Evolutionary conservation across 53 echinoderm and acorn worm species (phyloP).

Genomic region (Arbacia lixula): DNA sequence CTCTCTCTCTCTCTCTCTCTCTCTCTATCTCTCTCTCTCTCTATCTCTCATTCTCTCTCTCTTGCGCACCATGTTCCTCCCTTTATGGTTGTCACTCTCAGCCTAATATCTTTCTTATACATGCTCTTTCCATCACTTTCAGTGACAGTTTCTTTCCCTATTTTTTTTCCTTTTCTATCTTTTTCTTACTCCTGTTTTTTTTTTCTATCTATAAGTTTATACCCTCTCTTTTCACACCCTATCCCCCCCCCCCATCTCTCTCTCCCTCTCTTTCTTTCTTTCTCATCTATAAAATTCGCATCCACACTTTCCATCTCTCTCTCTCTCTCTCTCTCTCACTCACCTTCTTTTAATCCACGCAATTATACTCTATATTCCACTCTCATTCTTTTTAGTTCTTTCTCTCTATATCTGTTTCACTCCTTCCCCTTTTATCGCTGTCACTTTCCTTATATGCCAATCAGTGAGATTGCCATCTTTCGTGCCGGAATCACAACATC

Average conservation of each 20-base stretch:
- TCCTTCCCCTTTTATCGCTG: neutral
- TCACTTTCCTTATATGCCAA: neutral
- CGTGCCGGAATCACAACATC: no score
- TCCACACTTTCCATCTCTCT: neutral
- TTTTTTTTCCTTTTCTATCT: neutral
- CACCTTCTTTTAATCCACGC: neutral
- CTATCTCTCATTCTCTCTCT: neutral
- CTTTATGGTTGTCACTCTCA: neutral
- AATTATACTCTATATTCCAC: neutral
- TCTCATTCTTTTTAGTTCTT: neutral
- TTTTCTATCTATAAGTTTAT: neutral
- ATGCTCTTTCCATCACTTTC: neutral
- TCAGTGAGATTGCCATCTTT: no score
- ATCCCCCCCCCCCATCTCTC: neutral
- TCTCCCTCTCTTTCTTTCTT: neutral
- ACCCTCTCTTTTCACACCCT: neutral
- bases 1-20: neutral
- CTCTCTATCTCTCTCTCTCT: neutral
- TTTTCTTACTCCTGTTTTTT: neutral
- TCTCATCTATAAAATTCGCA: neutral
- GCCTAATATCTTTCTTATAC: neutral
- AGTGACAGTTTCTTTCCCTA: neutral
- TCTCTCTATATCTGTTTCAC: neutral
- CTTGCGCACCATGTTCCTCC: neutral
- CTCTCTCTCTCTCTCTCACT: neutral